phyloP scores from a whole-genome alignment of 2,113 vertebrate genomes.

The Marmota flaviventris region DNA sequence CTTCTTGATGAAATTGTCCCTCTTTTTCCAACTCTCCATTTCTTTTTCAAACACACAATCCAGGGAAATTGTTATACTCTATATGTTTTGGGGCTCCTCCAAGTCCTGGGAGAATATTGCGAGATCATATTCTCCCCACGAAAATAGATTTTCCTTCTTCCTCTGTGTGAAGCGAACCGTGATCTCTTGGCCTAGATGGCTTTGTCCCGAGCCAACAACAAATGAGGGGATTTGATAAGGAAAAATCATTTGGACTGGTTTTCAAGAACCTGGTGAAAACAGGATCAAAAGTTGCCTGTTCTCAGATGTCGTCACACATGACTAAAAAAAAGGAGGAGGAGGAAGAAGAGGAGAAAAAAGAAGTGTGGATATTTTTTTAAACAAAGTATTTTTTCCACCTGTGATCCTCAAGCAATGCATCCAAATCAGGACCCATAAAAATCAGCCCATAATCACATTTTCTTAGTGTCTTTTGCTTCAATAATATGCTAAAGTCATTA shows the following conservation, averaged over 20 bases:
- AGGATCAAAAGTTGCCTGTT: background rate
- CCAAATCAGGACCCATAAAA: constrained; percentile 38
- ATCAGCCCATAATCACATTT: constrained; percentile 41
- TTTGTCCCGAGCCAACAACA: constrained; percentile 46
- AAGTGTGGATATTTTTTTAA: constrained; percentile 36
- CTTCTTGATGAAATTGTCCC: background rate
- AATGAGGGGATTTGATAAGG: constrained; percentile 40
- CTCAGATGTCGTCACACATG: background rate
- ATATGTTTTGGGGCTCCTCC: background rate
- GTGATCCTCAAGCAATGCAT: background rate
- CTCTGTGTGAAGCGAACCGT: background rate
- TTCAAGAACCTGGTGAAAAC: constrained; percentile 46
- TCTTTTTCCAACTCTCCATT: background rate
- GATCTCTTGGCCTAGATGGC: constrained; percentile 19
- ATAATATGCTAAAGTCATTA: constrained; percentile 65
- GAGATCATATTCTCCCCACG: constrained; percentile 21
- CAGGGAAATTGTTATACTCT: background rate
- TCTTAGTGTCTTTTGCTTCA: constrained; percentile 15
- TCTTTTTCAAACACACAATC: background rate
- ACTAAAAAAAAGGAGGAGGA: background rate
- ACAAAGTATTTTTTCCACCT: constrained; percentile 28
- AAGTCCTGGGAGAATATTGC: constrained; percentile 16
- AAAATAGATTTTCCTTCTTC: constrained; percentile 57
- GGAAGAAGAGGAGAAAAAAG: background rate
- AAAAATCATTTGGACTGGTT: constrained; percentile 13